phyloP scores from a whole-genome alignment of 1,140 invertebrate genomes.

The Mesaphorura yosii region DNA sequence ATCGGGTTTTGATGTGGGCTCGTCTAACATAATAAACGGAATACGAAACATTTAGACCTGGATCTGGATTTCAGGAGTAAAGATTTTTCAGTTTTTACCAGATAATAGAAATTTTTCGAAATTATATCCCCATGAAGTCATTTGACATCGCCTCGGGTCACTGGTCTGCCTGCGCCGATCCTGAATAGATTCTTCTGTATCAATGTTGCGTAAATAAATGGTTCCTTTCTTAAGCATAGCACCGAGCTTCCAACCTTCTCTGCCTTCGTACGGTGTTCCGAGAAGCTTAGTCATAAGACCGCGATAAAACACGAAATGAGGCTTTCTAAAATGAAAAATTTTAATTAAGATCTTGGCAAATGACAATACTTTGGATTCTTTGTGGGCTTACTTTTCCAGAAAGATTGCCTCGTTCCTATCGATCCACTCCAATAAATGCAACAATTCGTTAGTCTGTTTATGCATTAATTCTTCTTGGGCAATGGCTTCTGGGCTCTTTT shows the following conservation, averaged over 20 bases:
- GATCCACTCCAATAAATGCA: conserved; percentile 25
- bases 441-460: conserved; percentile 22
- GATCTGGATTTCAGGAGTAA: neutral
- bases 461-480: conserved; percentile 10
- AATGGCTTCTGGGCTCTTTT: too few relatives aligned
- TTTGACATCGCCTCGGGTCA: conserved; percentile 7
- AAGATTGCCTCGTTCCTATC: conserved; percentile 19
- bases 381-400: conserved; percentile 16
- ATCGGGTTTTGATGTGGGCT: conserved; percentile 15
- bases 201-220: conserved; percentile 27
- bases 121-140: conserved; percentile 22
- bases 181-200: conserved; percentile 12
- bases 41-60: conserved; percentile 1
- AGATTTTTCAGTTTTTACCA: conserved; percentile 6
- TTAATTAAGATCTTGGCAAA: conserved; percentile 1
- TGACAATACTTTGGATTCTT: conserved; percentile 1
- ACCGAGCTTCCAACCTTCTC: conserved; percentile 25
- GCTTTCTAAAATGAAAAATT: conserved; percentile 13
- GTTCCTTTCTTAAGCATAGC: conserved; percentile 28
- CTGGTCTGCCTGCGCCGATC: conserved; percentile 13
- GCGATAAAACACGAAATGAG: conserved; percentile 27
- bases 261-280: conserved; percentile 22
- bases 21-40: too few relatives aligned
- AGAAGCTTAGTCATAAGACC: conserved; percentile 27
- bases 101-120: conserved; percentile 28